These are phyloP conservation scores for Cydia pomonella DNA, from an alignment of 1,140 invertebrate species.

Conservation along the genomic window DNA sequence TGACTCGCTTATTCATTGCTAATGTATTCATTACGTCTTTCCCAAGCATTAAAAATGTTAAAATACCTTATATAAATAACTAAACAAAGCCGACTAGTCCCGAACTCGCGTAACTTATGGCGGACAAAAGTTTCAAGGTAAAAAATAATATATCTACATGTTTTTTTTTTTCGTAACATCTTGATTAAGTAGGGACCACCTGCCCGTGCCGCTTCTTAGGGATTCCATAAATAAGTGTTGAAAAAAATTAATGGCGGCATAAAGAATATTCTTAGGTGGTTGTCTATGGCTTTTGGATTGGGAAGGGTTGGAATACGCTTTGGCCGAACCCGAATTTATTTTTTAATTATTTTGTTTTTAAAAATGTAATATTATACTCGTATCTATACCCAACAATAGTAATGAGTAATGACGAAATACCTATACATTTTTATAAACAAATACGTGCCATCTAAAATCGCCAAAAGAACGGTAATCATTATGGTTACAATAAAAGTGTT, in stretches of 20 bases:
- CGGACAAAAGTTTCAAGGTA: conserved; percentile 70
- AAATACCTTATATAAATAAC: conserved; percentile 73
- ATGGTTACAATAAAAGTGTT: too few relatives aligned
- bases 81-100: conserved; percentile 58
- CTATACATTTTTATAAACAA: too few relatives aligned
- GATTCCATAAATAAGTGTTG: conserved; percentile 70
- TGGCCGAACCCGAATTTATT: conserved; percentile 48
- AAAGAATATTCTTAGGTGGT: conserved; percentile 65
- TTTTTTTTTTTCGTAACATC: conserved; percentile 78
- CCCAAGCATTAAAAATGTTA: conserved; percentile 59
- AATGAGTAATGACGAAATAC: too few relatives aligned
- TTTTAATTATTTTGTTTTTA: conserved; percentile 15
- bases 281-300: conserved; percentile 56
- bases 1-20: conserved; percentile 62
- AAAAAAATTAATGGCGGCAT: conserved; percentile 74
- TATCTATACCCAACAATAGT: too few relatives aligned
- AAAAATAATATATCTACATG: conserved; percentile 70
- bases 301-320: conserved; percentile 48
- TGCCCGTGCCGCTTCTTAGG: conserved; percentile 64
- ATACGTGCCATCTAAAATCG: too few relatives aligned
- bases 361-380: too few relatives aligned
- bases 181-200: conserved; percentile 80
- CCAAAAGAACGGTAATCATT: too few relatives aligned
- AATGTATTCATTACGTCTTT: conserved; percentile 78
- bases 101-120: conserved; percentile 60